Base-by-base conservation (phyloP, 2,888 invertebrate species). In the Ichneumon xanthorius region DNA sequence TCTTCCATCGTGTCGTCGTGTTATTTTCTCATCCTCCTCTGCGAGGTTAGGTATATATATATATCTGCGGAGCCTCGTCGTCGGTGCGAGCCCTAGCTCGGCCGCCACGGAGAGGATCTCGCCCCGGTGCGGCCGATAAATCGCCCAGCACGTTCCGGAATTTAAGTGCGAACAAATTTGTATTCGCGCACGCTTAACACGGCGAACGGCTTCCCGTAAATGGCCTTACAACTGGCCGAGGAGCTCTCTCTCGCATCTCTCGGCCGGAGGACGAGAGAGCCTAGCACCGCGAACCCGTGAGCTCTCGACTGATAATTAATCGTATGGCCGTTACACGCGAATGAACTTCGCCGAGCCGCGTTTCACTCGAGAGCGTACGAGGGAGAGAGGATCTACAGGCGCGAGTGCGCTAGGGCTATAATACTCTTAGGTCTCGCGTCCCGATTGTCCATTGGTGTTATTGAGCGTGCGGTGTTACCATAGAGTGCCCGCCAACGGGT, bases 151-250 rank as follows among this genome's bases (percentile, higher is more conserved):
- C 86, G 86, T 88, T 77, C 85, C 87, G 92, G 92, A 93, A 93
- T 93, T 93, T 92, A 91, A 93, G 93, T 92, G 93, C 92, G 90
- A 93, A 93, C 92, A 92, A 93, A 93, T 93, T 93, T 93, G 93
- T 93, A 92, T 90, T 90, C 90, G 87, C 90, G 88, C 89, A 88
- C 92, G 91, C 89, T 92, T 92, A 93, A 63, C 92, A 93, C 91
- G 92, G 89, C 87, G 90, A 90, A 88, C 89, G 89, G 89, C 90
- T 88, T 88, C 87, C 93, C 92, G 91, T 93, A 93, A 93, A 93
- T 93, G 93, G 93, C 89, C 90, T 91, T 92, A 93, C 93, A 92
- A 91, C 90, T 87, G 86, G 88, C 88, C 84, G 78, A 77, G 70
- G 85, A 82, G 77, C 63, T 78, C 72, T 58, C 81, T n/a, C 45